Base-by-base conservation (phyloP, 2,888 invertebrate species). In the Cheilosia soror region DNA sequence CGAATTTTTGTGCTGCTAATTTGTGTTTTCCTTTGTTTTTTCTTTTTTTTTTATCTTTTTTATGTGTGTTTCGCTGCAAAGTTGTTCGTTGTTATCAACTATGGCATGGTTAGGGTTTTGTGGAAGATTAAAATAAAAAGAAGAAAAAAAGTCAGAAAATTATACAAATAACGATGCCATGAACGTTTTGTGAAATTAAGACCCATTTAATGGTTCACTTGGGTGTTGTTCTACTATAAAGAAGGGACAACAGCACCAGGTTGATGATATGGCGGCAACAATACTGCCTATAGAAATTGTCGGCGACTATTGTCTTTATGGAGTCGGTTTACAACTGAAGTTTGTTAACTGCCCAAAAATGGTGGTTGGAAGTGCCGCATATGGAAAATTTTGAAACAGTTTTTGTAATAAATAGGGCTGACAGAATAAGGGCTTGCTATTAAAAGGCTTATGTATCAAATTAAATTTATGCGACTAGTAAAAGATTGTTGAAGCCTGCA, bases 171-270 rank as follows among this genome's bases (percentile, higher is more conserved):
- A 69, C 40, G 57, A 58, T 51, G 44, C 73, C 49, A 63, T 47
- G 58, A 31, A 69, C 53, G 73, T 69, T 69, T 69, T 40, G n/a
- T 60, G 53, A 75, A 84, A 75, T 84, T 79, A 84, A 79, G 73
- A 79, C 69, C 27, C 69, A 63, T 79, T 75, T 79, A 79, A 84
- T 51, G 65, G 47, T 53, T 60, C 79, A 69, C 75, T 53, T 57
- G 69, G 69, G 83, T 47, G 65, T 65, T 75, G 68, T 79, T 68
- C 11, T 57, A 63, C 27, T 58, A 31, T 11, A 33, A 9, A 37
- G 4, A 11, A 11, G 4, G 11, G 11, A 37, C 9, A 1, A 9
- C 11, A 11, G 53, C 33, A 6, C 29, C 51, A 33, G 53, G 65
- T 65, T 60, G 55, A 68, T 69, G 51, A 47, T 42, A 62, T 29